Evolutionary conservation across 2,888 invertebrate species (phyloP), one percentile per base, ranked within the genome.

Genomic region (Baccha elongata): DNA sequence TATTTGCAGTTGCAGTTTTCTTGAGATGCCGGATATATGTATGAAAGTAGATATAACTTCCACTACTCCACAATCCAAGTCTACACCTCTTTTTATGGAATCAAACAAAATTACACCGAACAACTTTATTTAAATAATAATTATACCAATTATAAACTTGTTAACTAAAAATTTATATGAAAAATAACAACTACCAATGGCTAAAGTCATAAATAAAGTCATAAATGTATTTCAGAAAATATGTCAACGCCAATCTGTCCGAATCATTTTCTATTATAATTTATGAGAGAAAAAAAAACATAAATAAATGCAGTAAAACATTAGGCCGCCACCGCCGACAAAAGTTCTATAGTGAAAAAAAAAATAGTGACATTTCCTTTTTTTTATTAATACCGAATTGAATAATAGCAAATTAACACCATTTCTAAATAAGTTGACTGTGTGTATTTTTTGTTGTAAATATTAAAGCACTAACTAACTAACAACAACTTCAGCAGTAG

Each of bases 401-500:
- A 75, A 75, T 80, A 80, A 75, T 58, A 42, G 55, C 48, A 44
- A 58, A 80, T 80, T 80, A 75, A 69, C 80, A 75, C 69, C 68
- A 69, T 69, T 81, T 71, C 69, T 37, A 75, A 64, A 69, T 15
- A 10, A 6, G 6, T 8, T 32, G 29, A 32, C 29, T 32, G 15
- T n/a, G n/a, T n/a, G n/a, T 21, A 35, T 53, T 19, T 29, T n/a
- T n/a, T n/a, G n/a, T n/a, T n/a, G n/a, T n/a, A 32, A 19, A 13
- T 53, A 11, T 15, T 35, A 21, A 6, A 40, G 23, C 42, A 50
- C 8, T 6, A 26, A 6, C 26, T 6, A 26, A 6, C 26, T n/a
- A 26, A 6, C 26, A 32, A 8, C 29, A 32, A 32, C 29, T 32
- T 3, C 23, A 4, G 23, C 23, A 6, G 32, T 15, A 23, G 21